phyloP scores from a whole-genome alignment of 2,888 invertebrate species.

The Catocala nupta region DNA sequence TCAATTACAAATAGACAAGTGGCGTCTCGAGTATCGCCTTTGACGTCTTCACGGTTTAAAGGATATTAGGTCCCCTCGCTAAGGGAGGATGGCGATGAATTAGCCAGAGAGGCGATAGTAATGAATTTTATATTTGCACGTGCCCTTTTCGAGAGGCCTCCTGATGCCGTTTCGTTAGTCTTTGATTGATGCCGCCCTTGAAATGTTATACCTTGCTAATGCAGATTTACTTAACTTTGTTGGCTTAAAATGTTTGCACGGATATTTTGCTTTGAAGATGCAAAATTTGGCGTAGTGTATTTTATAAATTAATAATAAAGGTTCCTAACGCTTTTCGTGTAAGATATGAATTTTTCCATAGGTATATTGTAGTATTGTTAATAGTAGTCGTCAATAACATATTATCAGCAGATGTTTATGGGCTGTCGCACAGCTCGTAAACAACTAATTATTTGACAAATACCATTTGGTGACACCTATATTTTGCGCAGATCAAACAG shows the following conservation, averaged over 20 bases:
- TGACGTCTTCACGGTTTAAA: slow-evolving; percentile 80
- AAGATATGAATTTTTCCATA: too few relatives aligned
- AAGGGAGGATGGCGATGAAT: slow-evolving; percentile 60
- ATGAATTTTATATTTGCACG: slow-evolving; percentile 71
- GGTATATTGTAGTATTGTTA: too few relatives aligned
- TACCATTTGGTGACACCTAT: too few relatives aligned
- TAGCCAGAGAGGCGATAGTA: slow-evolving; percentile 69
- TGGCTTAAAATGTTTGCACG: slow-evolving; percentile 8
- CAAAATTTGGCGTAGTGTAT: background rate
- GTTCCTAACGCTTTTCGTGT: background rate
- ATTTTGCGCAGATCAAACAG: too few relatives aligned
- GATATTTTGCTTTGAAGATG: slow-evolving; percentile 14
- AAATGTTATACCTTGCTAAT: slow-evolving; percentile 48
- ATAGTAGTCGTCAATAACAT: too few relatives aligned
- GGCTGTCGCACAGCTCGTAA: too few relatives aligned
- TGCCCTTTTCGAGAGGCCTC: slow-evolving; percentile 53
- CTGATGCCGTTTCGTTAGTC: slow-evolving; percentile 51
- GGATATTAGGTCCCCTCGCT: slow-evolving; percentile 76
- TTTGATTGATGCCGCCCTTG: slow-evolving; percentile 54
- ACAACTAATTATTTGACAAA: too few relatives aligned
- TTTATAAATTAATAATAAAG: background rate
- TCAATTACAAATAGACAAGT: slow-evolving; percentile 87
- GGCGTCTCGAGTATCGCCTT: slow-evolving; percentile 80
- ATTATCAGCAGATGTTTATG: too few relatives aligned
- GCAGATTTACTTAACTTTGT: slow-evolving; percentile 34